A percentile compares a stretch with the other conserved stretches of the same genome.
phyloP scores from a whole-genome alignment of 2,888 invertebrate genomes.

The Macrophya annulata region DNA sequence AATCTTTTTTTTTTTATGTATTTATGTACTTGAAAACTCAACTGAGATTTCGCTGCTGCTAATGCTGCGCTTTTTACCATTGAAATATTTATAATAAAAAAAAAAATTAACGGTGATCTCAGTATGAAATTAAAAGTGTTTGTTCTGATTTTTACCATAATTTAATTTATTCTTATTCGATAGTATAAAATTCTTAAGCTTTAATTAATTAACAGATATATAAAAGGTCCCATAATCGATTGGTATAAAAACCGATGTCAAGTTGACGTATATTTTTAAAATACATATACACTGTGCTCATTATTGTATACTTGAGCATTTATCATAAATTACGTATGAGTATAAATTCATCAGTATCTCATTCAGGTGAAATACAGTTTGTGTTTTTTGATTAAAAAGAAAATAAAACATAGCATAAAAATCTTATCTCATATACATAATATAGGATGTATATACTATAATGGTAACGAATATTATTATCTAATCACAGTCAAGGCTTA shows the following conservation, averaged over 20 bases:
- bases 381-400: background rate
- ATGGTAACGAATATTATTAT: constrained; percentile 15
- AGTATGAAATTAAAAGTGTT: background rate
- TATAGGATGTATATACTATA: constrained; percentile 3
- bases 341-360: background rate
- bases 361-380: background rate
- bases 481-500: constrained; percentile 28
- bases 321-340: background rate
- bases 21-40: background rate
- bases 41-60: background rate
- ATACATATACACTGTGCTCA: background rate
- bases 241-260: constrained; percentile 17
- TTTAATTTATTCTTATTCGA: background rate
- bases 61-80: background rate
- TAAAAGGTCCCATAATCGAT: background rate
- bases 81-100: constrained; percentile 16
- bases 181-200: background rate
- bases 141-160: background rate
- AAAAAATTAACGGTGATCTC: background rate
- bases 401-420: background rate
- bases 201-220: background rate
- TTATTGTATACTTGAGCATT: constrained; percentile 15
- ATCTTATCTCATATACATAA: constrained; percentile 8
- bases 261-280: constrained; percentile 25
- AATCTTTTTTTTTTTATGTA: background rate